Conservation (phyloP, 1,140 invertebrate genomes). For the Dendrolimus kikuchii region DNA sequence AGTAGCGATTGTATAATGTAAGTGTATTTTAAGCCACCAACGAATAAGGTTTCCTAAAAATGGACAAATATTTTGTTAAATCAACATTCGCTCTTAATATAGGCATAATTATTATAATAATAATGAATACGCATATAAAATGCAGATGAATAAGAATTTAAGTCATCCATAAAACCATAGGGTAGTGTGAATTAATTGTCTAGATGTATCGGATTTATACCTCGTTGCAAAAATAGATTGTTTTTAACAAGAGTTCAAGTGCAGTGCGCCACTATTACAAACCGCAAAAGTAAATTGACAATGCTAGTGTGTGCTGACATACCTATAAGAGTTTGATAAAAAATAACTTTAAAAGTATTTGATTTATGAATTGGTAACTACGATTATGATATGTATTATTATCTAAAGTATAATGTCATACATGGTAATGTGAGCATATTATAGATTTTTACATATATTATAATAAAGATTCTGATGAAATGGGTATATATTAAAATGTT, state of each 20-base stretch:
- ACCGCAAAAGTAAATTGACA: slow-evolving; percentile 8
- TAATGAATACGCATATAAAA: no score
- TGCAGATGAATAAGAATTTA: no score
- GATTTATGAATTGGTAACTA: slow-evolving; percentile 11
- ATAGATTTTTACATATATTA: slow-evolving; percentile 14
- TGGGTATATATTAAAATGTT: slow-evolving; percentile 60
- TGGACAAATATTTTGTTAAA: slow-evolving; percentile 56
- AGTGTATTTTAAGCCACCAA: slow-evolving; percentile 25
- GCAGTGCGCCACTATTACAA: no score
- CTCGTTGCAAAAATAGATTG: slow-evolving; percentile 38
- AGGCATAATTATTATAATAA: slow-evolving; percentile 34
- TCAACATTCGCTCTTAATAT: slow-evolving; percentile 44
- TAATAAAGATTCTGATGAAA: slow-evolving; percentile 42
- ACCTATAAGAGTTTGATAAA: slow-evolving; percentile 14
- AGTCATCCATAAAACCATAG: slow-evolving; percentile 9
- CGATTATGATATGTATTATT: slow-evolving; percentile 11
- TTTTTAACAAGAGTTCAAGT: slow-evolving; percentile 3
- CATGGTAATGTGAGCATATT: no score
- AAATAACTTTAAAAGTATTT: slow-evolving; percentile 13
- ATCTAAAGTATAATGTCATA: slow-evolving; percentile 3
- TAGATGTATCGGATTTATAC: slow-evolving; percentile 47
- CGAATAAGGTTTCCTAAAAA: slow-evolving; percentile 56
- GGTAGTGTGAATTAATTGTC: slow-evolving; percentile 35
- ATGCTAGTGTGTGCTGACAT: slow-evolving; percentile 17
- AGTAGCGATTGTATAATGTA: no score